Conservation (phyloP, 2,113 vertebrate genomes). For the Odocoileus virginianus region DNA sequence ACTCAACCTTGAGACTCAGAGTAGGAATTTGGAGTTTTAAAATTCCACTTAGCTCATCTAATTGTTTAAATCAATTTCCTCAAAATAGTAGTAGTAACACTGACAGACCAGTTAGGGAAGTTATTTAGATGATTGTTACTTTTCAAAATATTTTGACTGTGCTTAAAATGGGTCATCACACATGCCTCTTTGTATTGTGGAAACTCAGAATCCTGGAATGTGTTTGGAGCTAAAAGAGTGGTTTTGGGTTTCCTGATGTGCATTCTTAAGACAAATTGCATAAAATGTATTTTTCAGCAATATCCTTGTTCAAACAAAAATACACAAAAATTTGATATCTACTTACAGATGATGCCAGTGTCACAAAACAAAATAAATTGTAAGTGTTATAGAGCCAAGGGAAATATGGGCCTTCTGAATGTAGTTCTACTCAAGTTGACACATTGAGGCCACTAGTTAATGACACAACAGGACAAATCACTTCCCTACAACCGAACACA, state of each 20-base stretch:
- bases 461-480: neutral
- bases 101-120: neutral
- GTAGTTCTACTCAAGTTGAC: fast-evolving
- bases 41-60: neutral
- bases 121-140: constrained; percentile 21
- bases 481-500: neutral
- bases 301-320: constrained; percentile 7
- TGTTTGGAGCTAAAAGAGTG: neutral
- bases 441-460: neutral
- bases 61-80: neutral
- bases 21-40: neutral
- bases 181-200: neutral
- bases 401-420: neutral
- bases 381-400: neutral
- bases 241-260: neutral
- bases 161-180: neutral
- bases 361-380: neutral
- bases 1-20: neutral
- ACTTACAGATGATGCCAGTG: neutral
- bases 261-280: neutral
- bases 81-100: neutral
- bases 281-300: neutral
- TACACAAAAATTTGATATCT: neutral
- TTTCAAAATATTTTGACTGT: neutral
- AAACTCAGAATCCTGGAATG: constrained; percentile 33